A percentile compares a stretch with the other conserved stretches of the same genome.
These are phyloP conservation scores for Siderastrea radians DNA, from an alignment of 92 coral and sea anemone genomes.

Conservation along the genomic window DNA sequence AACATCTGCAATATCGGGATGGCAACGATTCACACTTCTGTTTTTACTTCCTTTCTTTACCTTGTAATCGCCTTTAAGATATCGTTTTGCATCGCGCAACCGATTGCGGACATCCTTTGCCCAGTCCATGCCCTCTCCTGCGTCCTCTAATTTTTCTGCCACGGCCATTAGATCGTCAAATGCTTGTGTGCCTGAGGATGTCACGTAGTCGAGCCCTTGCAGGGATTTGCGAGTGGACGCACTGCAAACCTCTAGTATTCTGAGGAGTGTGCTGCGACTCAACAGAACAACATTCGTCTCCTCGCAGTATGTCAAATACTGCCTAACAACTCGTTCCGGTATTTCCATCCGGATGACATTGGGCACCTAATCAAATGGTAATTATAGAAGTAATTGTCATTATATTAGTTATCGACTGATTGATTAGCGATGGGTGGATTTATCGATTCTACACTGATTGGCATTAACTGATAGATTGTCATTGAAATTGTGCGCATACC, in stretches of 20 bases:
- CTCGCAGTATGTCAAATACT: no score
- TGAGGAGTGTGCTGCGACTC: not conserved
- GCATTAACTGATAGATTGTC: no score
- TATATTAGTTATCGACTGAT: no score
- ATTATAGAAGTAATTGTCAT: no score
- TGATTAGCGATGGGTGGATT: no score
- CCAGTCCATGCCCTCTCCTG: conserved; percentile 50
- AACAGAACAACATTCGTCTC: not conserved
- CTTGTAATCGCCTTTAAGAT: conserved; percentile 42
- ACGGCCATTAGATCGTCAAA: conserved; percentile 49
- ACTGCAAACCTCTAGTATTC: conserved; percentile 38
- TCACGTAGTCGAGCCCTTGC: conserved; percentile 56
- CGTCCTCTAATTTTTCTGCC: conserved; percentile 35
- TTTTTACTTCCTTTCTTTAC: not conserved
- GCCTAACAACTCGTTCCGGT: no score
- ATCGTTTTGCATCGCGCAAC: not conserved
- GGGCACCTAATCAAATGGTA: no score
- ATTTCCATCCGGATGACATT: no score
- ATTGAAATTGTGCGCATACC: no score
- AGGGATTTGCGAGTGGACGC: conserved; percentile 51
- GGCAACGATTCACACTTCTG: not conserved
- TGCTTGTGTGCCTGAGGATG: conserved; percentile 52
- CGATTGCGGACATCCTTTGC: conserved; percentile 39
- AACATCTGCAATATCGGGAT: not conserved
- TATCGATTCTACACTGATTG: no score